These are phyloP conservation scores for Tapirus indicus DNA, from an alignment of 2,797 vertebrate species.

Conservation along the genomic window DNA sequence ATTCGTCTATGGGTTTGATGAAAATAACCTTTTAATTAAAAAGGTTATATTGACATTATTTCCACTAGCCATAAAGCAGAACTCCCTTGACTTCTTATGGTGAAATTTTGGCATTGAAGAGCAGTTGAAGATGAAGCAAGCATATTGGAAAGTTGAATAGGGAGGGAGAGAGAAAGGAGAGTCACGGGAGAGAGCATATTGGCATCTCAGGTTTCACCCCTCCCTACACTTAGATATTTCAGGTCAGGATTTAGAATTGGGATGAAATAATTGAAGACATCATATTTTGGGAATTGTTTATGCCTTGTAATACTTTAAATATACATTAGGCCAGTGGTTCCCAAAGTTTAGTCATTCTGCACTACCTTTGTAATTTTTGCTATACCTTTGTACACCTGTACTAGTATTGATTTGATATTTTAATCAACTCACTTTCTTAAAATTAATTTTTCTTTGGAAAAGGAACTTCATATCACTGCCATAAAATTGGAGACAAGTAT, in stretches of 20 bases:
- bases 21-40: conserved; percentile 43
- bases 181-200: background rate
- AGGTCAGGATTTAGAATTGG: background rate
- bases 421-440: background rate
- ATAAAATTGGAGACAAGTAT: background rate
- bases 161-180: background rate
- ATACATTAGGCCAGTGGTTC: background rate
- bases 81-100: background rate
- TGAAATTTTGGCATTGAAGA: background rate
- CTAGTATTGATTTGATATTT: background rate
- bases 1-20: background rate
- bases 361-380: background rate
- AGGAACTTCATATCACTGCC: background rate
- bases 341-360: background rate
- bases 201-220: background rate
- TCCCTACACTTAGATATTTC: background rate
- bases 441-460: background rate
- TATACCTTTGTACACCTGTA: background rate
- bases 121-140: background rate
- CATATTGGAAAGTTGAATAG: background rate
- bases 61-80: background rate
- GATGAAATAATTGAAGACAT: background rate
- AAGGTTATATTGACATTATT: background rate
- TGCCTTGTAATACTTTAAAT: background rate
- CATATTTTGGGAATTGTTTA: background rate